Conservation (phyloP, 2,888 invertebrate genomes). For the Shargacucullia verbasci region DNA sequence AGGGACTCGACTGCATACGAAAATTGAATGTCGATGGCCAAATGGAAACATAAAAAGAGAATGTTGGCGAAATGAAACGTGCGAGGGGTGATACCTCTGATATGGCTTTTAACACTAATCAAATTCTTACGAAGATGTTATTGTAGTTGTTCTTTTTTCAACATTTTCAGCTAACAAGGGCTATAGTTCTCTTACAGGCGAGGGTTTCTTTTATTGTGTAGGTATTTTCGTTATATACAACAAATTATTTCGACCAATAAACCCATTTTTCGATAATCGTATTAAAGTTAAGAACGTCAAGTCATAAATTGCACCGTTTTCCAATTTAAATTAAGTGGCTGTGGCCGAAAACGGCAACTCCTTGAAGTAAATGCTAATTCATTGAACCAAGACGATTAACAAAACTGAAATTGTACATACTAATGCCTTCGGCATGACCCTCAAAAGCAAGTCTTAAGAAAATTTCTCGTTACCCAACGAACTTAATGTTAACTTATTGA, state of each 20-base stretch:
- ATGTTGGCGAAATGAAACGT: constrained; percentile 62
- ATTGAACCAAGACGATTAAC: constrained; percentile 9
- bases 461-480: constrained; percentile 48
- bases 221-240: too few relatives aligned
- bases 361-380: constrained; percentile 15
- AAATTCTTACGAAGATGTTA: constrained; percentile 31
- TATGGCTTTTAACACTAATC: constrained; percentile 47
- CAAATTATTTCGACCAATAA: too few relatives aligned
- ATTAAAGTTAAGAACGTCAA: neutral
- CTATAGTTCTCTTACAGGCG: too few relatives aligned
- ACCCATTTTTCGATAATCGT: too few relatives aligned
- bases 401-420: constrained; percentile 13
- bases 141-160: constrained; percentile 3
- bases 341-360: neutral
- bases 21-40: constrained; percentile 78
- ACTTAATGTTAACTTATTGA: constrained; percentile 65
- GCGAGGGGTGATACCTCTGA: constrained; percentile 37
- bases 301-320: neutral
- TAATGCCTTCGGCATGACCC: constrained; percentile 16
- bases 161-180: neutral
- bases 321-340: neutral
- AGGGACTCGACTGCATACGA: constrained; percentile 66
- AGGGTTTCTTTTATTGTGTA: too few relatives aligned
- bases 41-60: constrained; percentile 71
- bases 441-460: constrained; percentile 24